Conservation (phyloP, 2,797 vertebrate genomes). For the Acropternis orthonyx region DNA sequence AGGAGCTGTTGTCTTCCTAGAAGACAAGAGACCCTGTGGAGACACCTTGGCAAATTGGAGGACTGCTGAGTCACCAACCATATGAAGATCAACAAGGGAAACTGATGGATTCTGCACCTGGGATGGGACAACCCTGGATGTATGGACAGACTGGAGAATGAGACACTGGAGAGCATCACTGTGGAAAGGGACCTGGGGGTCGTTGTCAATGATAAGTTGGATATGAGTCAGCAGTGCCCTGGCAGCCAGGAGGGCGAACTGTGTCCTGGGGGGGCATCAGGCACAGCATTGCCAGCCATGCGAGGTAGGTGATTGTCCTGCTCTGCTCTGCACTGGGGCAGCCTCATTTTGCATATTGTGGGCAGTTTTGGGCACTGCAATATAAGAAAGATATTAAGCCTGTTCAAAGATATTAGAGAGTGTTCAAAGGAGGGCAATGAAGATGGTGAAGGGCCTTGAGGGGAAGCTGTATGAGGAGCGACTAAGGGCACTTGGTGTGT, state of each 20-base stretch:
- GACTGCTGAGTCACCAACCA: too few species aligned
- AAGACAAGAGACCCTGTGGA: not conserved
- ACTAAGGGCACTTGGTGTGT: not conserved
- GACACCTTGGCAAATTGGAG: not conserved
- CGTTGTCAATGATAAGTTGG: too few species aligned
- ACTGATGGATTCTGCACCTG: not conserved
- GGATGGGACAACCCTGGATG: not conserved
- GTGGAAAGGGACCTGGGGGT: accelerated
- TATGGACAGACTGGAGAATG: accelerated
- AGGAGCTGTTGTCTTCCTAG: not conserved
- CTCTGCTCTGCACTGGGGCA: not conserved
- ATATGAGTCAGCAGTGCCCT: too few species aligned
- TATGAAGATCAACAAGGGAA: not conserved
- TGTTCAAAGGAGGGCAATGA: not conserved
- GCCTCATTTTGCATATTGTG: accelerated
- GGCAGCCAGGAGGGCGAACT: too few species aligned
- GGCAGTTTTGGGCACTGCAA: not conserved
- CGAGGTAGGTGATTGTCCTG: not conserved
- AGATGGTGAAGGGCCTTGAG: not conserved
- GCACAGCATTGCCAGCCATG: too few species aligned
- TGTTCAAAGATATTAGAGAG: not conserved
- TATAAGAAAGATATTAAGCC: not conserved
- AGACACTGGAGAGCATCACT: accelerated
- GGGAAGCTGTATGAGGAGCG: accelerated
- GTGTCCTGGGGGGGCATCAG: too few species aligned